phyloP scores from a whole-genome alignment of 2,888 invertebrate genomes.

The Acanthosoma haemorrhoidale region DNA sequence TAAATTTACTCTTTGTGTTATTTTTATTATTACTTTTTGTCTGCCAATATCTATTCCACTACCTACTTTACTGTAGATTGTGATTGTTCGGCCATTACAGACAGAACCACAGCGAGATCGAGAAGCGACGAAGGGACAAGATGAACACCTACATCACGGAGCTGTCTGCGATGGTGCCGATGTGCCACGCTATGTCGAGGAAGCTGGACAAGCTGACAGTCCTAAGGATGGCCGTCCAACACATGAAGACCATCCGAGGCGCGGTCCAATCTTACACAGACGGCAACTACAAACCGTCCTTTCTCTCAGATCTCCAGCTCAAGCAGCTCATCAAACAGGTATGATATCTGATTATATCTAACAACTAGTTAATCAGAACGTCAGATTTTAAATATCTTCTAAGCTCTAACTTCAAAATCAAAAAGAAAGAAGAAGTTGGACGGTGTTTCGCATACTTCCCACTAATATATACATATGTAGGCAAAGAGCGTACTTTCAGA shows the following conservation, averaged over 20 bases:
- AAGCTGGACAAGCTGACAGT: conserved; percentile 89
- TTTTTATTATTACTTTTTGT: too few species aligned
- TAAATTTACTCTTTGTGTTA: too few species aligned
- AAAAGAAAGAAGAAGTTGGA: too few species aligned
- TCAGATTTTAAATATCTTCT: too few species aligned
- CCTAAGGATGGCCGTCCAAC: conserved; percentile 88
- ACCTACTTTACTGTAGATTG: too few species aligned
- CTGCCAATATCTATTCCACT: too few species aligned
- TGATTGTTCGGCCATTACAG: conserved; percentile 49
- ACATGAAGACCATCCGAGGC: conserved; percentile 64
- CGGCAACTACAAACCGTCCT: conserved; percentile 71
- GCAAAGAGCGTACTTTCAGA: too few species aligned
- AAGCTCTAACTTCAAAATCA: too few species aligned
- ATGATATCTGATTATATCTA: conserved; percentile 33
- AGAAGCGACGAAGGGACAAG: conserved; percentile 88
- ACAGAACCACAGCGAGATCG: conserved; percentile 94
- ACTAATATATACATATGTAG: too few species aligned
- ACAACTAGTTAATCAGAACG: too few species aligned
- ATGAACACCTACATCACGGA: conserved; percentile 95
- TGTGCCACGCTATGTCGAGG: conserved; percentile 88
- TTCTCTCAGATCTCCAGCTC: conserved; percentile 78
- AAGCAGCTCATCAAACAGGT: conserved; percentile 77
- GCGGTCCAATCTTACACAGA: conserved; percentile 68
- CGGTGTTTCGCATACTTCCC: too few species aligned
- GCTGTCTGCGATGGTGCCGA: conserved; percentile 81